Evolutionary conservation across 2,888 invertebrate species (phyloP).

Genomic region (Hecatera dysodea): DNA sequence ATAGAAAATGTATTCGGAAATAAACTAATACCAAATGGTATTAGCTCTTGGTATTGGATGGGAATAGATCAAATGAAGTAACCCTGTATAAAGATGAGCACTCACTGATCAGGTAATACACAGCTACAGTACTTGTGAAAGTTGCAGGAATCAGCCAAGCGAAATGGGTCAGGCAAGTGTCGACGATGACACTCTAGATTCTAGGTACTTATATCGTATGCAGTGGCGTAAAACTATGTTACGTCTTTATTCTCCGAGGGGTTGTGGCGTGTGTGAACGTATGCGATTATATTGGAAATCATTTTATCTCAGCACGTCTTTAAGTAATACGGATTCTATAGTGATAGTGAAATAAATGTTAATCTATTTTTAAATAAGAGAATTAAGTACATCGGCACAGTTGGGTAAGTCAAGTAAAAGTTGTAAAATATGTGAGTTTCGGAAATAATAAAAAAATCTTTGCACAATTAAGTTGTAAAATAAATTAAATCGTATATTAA

Average conservation of each 20-base stretch:
- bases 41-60: no score
- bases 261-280: not conserved
- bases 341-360: not conserved
- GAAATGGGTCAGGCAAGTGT: slow-evolving; percentile 66
- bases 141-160: slow-evolving; percentile 52
- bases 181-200: slow-evolving; percentile 39
- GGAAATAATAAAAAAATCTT: not conserved
- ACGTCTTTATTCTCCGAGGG: slow-evolving; percentile 18
- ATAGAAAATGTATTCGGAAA: no score
- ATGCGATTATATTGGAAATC: slow-evolving; percentile 1
- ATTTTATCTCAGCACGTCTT: not conserved
- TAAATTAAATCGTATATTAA: slow-evolving; percentile 23
- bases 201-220: slow-evolving; percentile 18
- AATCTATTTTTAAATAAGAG: not conserved
- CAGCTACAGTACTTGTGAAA: slow-evolving; percentile 42
- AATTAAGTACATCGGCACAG: no score
- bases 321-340: no score
- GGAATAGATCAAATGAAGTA: no score
- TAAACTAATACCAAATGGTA: no score
- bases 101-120: slow-evolving; percentile 35
- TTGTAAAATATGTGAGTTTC: not conserved
- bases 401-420: not conserved
- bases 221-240: slow-evolving; percentile 26
- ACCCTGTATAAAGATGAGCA: slow-evolving; percentile 2
- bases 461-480: not conserved